These are phyloP conservation scores for Tokudaia tokunoshimensis DNA, from an alignment of 2,797 vertebrate species.

Conservation along the genomic window DNA sequence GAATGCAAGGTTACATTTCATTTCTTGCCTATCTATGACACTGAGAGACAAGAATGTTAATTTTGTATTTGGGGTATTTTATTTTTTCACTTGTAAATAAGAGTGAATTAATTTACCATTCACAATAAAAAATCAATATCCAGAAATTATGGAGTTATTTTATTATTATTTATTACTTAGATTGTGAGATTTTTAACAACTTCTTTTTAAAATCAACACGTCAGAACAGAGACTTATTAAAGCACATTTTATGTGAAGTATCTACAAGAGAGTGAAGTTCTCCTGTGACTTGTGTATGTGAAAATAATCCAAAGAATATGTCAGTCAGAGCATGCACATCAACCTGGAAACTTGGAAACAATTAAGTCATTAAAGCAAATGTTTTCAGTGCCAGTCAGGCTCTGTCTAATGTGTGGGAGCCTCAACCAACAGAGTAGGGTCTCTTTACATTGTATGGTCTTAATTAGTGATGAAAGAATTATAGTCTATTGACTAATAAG, in stretches of 20 bases:
- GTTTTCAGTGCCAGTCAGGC: background rate
- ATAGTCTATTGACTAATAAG: background rate
- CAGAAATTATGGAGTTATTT: background rate
- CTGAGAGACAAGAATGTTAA: background rate
- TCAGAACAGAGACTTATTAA: slow-evolving; percentile 6
- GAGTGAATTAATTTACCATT: background rate
- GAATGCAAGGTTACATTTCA: background rate
- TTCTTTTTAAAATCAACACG: slow-evolving; percentile 37
- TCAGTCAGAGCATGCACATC: background rate
- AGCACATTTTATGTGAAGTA: background rate
- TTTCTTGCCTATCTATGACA: background rate
- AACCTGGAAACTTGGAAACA: background rate
- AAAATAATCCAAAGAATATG: background rate
- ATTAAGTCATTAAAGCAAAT: background rate
- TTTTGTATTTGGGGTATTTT: background rate
- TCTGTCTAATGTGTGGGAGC: background rate
- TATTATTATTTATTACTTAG: background rate
- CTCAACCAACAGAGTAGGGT: background rate
- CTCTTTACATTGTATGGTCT: background rate
- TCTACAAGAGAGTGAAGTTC: background rate
- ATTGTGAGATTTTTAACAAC: background rate
- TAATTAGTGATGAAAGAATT: slow-evolving; percentile 17
- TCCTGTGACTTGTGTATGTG: background rate
- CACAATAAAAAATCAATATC: background rate
- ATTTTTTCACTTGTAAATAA: background rate